Conservation (phyloP, 2,113 vertebrate species). For the Coregonus clupeaformis region DNA sequence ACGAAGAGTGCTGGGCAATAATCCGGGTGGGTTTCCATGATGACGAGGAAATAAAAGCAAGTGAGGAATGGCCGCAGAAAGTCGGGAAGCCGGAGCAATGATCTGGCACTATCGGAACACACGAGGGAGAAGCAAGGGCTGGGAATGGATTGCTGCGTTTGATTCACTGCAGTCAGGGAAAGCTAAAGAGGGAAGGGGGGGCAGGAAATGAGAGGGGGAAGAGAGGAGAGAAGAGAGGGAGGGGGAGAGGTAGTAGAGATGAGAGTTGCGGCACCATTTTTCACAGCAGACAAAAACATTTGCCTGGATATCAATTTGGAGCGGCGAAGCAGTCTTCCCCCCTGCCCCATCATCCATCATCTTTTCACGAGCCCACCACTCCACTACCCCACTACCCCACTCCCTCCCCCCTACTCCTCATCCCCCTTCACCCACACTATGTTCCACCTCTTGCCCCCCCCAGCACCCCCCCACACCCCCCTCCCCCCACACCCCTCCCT, state of each 20-base stretch:
- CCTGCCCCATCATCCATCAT: slow-evolving; percentile 98
- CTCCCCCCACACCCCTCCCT: slow-evolving; percentile 16
- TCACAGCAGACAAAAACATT: slow-evolving; percentile 99
- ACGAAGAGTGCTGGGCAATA: slow-evolving; percentile 41
- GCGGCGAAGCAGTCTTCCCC: slow-evolving; percentile 84
- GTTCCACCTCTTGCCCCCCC: slow-evolving; percentile 17
- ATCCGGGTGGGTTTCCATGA: slow-evolving; percentile 55
- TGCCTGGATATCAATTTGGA: slow-evolving; percentile 96
- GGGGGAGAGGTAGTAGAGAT: slow-evolving; percentile 67
- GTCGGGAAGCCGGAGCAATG: slow-evolving; percentile 28
- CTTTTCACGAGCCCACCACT: slow-evolving; percentile 69
- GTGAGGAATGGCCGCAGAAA: slow-evolving; percentile 55
- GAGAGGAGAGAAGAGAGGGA: background rate
- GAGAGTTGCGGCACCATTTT: slow-evolving; percentile 91
- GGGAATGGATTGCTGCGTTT: slow-evolving; percentile 33
- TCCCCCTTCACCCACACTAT: slow-evolving; percentile 38
- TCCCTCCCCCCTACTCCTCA: slow-evolving; percentile 13
- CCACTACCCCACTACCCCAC: slow-evolving; percentile 41
- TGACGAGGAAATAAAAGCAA: slow-evolving; percentile 51
- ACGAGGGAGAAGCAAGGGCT: slow-evolving; percentile 18
- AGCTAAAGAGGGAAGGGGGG: slow-evolving; percentile 8
- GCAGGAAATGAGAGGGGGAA: slow-evolving; percentile 15
- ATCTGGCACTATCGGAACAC: slow-evolving; percentile 53
- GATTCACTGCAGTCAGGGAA: too few relatives aligned
- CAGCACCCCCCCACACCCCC: slow-evolving; percentile 25